phyloP scores from a whole-genome alignment of 2,797 vertebrate species.

The Prionace glauca region DNA sequence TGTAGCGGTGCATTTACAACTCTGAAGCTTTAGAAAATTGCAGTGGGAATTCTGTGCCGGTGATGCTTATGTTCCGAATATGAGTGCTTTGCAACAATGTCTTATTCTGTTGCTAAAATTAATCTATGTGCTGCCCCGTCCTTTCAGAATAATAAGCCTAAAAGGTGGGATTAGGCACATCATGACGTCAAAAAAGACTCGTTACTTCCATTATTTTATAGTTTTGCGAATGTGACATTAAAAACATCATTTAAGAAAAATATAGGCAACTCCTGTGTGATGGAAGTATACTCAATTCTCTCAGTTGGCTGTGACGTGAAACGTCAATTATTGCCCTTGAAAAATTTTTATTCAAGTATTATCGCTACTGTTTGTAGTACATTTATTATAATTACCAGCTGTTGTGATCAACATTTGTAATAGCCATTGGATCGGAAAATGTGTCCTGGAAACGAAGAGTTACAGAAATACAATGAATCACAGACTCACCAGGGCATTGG shows the following conservation, averaged over 20 bases:
- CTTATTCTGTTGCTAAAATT: neutral
- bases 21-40: neutral
- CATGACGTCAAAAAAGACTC: too few species aligned
- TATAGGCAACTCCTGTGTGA: too few species aligned
- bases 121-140: neutral
- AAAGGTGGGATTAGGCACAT: neutral
- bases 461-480: neutral
- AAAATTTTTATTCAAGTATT: neutral
- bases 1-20: neutral
- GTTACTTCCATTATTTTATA: too few species aligned
- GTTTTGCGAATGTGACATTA: too few species aligned
- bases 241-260: too few species aligned
- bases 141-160: neutral
- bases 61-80: neutral
- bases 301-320: neutral
- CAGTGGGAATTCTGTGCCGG: neutral
- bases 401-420: neutral
- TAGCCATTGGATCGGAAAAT: neutral
- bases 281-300: neutral
- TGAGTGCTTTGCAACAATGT: neutral
- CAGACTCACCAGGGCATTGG: neutral
- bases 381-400: neutral
- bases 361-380: neutral
- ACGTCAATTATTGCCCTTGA: neutral
- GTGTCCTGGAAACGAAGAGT: neutral